Base-by-base conservation (phyloP, 2,888 invertebrate species). In the Hedya salicella region DNA sequence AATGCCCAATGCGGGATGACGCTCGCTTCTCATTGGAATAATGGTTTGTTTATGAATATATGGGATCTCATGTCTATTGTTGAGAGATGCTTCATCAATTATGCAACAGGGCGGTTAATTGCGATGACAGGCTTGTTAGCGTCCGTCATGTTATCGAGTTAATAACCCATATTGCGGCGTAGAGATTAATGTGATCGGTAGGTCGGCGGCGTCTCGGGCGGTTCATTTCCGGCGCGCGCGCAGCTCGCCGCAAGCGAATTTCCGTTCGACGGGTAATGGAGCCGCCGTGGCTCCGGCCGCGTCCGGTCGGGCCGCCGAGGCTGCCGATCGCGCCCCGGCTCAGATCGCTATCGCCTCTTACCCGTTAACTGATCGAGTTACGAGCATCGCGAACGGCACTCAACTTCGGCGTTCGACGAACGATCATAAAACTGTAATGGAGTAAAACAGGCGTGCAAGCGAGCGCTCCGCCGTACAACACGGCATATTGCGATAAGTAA, bases 161-260 rank as follows among this genome's bases (percentile, higher is more conserved):
- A 36, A 36, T 36, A 36, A n/a, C 13, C 48, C 25, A 1, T 46
- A 25, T 25, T 25, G 36, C 36, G 11, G 0, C 36, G 36, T 9
- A 1, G 36, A 11, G 11, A 36, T 36, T 36, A 36, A 36, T 11
- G 36, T 36, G 9, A 36, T 36, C 36, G 2, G 36, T 36, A 11
- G 36, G 25, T 19, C 30, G 42, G 17, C 9, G 9, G 21, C 40
- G 60, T n/a, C 36, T 19, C 49, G 6, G n/a, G 52, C 52, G 30
- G 42, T 40, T 61, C 61, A 61, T 50, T 61, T 61, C 61, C 61
- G 49, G 36, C 50, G 50, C 42, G 32, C 19, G 57, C 46, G 46
- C 44, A 14, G n/a, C 19, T 30, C 25, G 17, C n/a, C 44, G 39
- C 39, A 1, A 54, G 19, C 54, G 42, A 54, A 54, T 44, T 56